Evolutionary conservation across 1,140 invertebrate species (phyloP).

Genomic region (Apolygus lucorum): DNA sequence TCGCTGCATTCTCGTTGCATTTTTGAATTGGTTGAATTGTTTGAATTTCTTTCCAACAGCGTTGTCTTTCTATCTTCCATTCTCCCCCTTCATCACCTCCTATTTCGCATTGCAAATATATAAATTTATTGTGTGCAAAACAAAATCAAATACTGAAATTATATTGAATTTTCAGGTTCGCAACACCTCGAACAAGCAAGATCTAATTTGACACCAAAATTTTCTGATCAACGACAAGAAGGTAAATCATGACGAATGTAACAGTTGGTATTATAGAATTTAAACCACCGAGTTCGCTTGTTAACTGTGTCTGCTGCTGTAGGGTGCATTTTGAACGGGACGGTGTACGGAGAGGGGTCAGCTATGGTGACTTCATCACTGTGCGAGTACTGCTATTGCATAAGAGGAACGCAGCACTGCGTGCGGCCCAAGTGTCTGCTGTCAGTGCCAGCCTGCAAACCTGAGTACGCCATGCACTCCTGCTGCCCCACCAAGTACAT

Average conservation of each 20-base stretch:
- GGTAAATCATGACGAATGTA: neutral
- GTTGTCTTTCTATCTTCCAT: no score
- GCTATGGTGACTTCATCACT: slow-evolving; percentile 66
- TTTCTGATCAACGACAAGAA: neutral
- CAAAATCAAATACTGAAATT: no score
- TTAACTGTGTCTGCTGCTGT: no score
- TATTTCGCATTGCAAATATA: no score
- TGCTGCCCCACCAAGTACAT: slow-evolving; percentile 80
- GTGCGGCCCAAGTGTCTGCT: slow-evolving; percentile 71
- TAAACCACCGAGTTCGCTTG: no score
- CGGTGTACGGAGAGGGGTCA: slow-evolving; percentile 70
- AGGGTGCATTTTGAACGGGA: slow-evolving; percentile 65
- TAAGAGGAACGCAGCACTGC: slow-evolving; percentile 63
- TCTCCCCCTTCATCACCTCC: no score
- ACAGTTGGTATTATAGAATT: no score
- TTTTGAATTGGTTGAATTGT: no score
- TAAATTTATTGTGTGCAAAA: no score
- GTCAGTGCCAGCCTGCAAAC: slow-evolving; percentile 62
- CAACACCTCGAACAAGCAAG: neutral
- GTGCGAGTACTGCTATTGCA: slow-evolving; percentile 84
- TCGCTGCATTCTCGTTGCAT: no score
- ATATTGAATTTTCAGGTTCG: no score
- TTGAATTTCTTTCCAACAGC: no score
- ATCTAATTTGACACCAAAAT: neutral
- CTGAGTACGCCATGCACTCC: slow-evolving; percentile 55